Evolutionary conservation across 1,140 invertebrate species (phyloP).

Genomic region (Steinernema khuongi): DNA sequence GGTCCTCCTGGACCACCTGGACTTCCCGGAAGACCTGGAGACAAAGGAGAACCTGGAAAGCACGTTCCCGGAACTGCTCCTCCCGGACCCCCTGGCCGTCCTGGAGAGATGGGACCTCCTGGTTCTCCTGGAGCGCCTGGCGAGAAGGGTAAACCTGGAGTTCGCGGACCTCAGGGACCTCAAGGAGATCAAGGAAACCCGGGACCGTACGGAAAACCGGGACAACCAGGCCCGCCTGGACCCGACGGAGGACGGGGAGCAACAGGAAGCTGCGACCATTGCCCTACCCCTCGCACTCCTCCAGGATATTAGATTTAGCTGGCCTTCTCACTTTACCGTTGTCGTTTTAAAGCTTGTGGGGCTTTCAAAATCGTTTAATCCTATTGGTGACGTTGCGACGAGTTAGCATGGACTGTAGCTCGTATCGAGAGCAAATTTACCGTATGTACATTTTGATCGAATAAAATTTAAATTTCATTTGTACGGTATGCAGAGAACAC

Average conservation of each 20-base stretch:
- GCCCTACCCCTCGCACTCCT: slow-evolving; percentile 10
- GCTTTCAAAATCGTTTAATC: background rate
- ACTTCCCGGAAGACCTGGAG: slow-evolving; percentile 69
- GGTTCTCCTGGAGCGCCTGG: background rate
- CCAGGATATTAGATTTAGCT: background rate
- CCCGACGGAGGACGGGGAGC: background rate
- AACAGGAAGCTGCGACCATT: background rate
- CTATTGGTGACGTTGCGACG: slow-evolving; percentile 1
- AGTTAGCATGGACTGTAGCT: slow-evolving; percentile 6
- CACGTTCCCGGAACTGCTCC: slow-evolving; percentile 63
- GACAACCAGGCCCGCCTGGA: background rate
- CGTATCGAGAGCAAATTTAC: slow-evolving; percentile 1
- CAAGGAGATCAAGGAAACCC: slow-evolving; percentile 1
- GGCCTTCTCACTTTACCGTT: background rate
- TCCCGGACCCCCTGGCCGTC: slow-evolving; percentile 61
- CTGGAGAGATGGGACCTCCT: background rate
- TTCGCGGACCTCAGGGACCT: background rate
- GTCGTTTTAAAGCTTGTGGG: background rate
- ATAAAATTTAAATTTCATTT: slow-evolving; percentile 1
- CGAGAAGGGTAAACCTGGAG: slow-evolving; percentile 2
- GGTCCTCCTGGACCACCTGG: slow-evolving; percentile 71
- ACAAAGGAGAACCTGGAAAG: slow-evolving; percentile 63
- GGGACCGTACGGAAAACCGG: slow-evolving; percentile 4
- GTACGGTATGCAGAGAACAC: too few relatives aligned
- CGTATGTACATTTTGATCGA: background rate